Conservation (phyloP, 2,888 invertebrate species). For the Dryomyza anilis region DNA sequence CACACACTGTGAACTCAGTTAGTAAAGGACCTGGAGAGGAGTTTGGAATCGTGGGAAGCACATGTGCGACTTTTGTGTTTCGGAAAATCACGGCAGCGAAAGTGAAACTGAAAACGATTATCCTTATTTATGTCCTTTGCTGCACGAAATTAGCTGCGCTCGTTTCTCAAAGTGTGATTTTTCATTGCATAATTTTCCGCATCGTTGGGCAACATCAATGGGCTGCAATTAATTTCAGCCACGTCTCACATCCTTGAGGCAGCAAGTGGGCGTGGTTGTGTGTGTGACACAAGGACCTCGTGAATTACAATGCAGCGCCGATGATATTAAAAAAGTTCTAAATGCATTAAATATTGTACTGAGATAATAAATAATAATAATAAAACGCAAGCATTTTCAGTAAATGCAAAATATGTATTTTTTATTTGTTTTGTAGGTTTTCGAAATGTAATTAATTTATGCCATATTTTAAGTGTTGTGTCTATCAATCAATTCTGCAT, state of each 20-base stretch:
- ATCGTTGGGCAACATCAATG: constrained; percentile 14
- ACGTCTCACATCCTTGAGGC: background rate
- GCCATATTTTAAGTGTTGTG: too few relatives aligned
- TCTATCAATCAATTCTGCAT: too few relatives aligned
- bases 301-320: too few relatives aligned
- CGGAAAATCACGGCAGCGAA: background rate
- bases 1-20: background rate
- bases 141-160: background rate
- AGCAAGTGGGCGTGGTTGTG: background rate
- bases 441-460: too few relatives aligned
- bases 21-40: background rate
- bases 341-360: too few relatives aligned
- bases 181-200: constrained; percentile 17
- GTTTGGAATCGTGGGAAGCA: background rate
- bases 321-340: too few relatives aligned
- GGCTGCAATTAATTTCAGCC: constrained; percentile 14
- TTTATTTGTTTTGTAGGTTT: too few relatives aligned
- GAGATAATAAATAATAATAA: too few relatives aligned
- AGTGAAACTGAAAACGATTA: background rate
- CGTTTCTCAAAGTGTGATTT: constrained; percentile 1
- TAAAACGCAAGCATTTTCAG: too few relatives aligned
- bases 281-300: background rate
- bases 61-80: too few relatives aligned
- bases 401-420: too few relatives aligned
- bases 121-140: background rate